These are phyloP conservation scores for Pegoplata infirma DNA, from an alignment of 2,888 invertebrate genomes.

Conservation along the genomic window DNA sequence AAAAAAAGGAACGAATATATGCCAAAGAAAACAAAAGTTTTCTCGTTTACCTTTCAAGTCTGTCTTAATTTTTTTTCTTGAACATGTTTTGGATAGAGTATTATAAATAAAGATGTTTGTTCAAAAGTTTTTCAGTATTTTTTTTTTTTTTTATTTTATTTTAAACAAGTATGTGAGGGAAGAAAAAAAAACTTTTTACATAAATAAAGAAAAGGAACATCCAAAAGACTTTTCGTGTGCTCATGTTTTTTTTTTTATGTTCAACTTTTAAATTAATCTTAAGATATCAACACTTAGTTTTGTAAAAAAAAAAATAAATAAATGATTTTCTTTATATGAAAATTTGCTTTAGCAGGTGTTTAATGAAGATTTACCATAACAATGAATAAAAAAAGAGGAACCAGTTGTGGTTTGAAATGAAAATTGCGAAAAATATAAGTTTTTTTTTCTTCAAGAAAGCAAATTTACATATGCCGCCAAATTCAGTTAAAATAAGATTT, in stretches of 20 bases:
- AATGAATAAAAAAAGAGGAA: background rate
- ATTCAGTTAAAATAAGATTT: too few relatives aligned
- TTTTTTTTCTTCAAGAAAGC: too few relatives aligned
- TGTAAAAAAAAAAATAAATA: conserved; percentile 15
- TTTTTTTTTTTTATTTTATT: background rate
- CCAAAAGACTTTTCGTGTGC: conserved; percentile 25
- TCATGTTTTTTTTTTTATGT: too few relatives aligned
- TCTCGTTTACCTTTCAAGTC: conserved; percentile 52
- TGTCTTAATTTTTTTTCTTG: conserved; percentile 18
- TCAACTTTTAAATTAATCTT: conserved; percentile 41
- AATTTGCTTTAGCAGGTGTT: conserved; percentile 47
- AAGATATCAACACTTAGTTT: conserved; percentile 40
- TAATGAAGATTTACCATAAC: conserved; percentile 44
- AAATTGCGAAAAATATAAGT: background rate
- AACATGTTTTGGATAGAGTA: conserved; percentile 2
- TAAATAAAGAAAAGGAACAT: conserved; percentile 29
- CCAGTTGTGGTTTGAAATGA: conserved; percentile 29
- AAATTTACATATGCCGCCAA: too few relatives aligned
- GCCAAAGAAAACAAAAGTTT: conserved; percentile 55
- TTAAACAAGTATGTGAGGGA: conserved; percentile 1
- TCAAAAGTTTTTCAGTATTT: conserved; percentile 7
- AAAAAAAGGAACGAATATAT: conserved; percentile 15
- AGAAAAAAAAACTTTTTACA: conserved; percentile 29
- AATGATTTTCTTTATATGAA: conserved; percentile 14
- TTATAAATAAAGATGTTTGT: conserved; percentile 43